A percentile compares a stretch with the other conserved stretches of the same genome.
Evolutionary conservation across 1,140 invertebrate genomes (phyloP).

Genomic region (Mycetomoellerius zeteki): DNA sequence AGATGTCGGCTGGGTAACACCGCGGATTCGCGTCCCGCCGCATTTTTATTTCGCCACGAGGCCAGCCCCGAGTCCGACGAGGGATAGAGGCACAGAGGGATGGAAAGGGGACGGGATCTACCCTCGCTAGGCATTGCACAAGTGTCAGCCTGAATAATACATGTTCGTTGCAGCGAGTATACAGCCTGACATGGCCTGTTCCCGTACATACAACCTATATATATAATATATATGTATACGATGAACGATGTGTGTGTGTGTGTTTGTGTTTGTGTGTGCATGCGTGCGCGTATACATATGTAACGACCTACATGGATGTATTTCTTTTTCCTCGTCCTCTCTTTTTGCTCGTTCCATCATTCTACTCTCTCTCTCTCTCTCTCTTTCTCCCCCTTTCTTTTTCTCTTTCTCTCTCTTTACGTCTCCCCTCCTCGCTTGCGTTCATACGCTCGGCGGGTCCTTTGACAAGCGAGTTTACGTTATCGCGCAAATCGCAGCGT

Average conservation of each 20-base stretch:
- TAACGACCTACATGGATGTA: constrained; percentile 50
- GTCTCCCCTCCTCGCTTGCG: too few relatives aligned
- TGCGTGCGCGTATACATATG: constrained; percentile 37
- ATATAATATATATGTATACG: not conserved
- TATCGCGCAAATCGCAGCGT: constrained; percentile 58
- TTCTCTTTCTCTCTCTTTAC: not conserved
- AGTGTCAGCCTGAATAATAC: constrained; percentile 85
- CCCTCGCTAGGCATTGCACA: constrained; percentile 77
- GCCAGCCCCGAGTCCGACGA: constrained; percentile 70
- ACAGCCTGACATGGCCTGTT: constrained; percentile 78
- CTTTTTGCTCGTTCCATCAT: constrained; percentile 19
- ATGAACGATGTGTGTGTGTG: not conserved
- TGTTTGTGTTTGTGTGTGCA: constrained; percentile 17
- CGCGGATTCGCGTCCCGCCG: constrained; percentile 71
- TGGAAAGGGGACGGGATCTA: constrained; percentile 54
- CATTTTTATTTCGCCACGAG: constrained; percentile 77
- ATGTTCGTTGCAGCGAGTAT: constrained; percentile 80
- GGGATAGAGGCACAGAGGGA: not conserved
- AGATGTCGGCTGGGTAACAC: constrained; percentile 53
- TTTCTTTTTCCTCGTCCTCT: constrained; percentile 31
- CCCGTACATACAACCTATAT: constrained; percentile 43
- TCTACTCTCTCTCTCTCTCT: not conserved
- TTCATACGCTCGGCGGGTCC: constrained; percentile 44
- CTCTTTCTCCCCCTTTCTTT: not conserved
- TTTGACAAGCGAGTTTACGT: constrained; percentile 64